Base-by-base conservation (phyloP, 2,888 invertebrate genomes). In the Plagiodera versicolora region DNA sequence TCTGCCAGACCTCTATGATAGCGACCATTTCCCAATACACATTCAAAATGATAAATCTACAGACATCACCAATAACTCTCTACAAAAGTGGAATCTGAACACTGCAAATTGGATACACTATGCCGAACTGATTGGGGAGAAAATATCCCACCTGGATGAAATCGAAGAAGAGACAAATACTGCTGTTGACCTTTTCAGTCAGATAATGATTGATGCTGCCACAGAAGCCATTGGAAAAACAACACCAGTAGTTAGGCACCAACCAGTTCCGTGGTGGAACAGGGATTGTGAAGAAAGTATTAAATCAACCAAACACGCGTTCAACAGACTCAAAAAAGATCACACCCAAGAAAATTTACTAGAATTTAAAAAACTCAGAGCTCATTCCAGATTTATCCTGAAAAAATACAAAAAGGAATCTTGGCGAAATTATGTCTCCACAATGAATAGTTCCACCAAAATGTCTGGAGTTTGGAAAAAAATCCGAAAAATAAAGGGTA, bases 191-290 rank as follows among this genome's bases (percentile, higher is more conserved):
- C n/a, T n/a, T n/a, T n/a, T n/a, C n/a, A n/a, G n/a, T n/a, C n/a
- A n/a, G n/a, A n/a, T n/a, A n/a, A n/a, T n/a, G n/a, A n/a, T n/a
- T n/a, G n/a, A n/a, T n/a, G n/a, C n/a, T n/a, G n/a, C n/a, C n/a
- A n/a, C n/a, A n/a, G n/a, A n/a, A 46, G 47, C 49, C 11, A 49
- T 49, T 9, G 24, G 49, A 9, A 20, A 49, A 19, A 49, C 49
- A 3, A 18, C 1, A 2, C 1, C 24, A 5, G 11, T 19, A 19
- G 14, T 11, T 5, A 49, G 20, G 3, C 32, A 10, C 3, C n/a
- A 44, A 4, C 30, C 52, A 9, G 52, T 52, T 2, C 52, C 52
- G 1, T 52, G 52, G 52, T 52, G 52, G 52, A 52, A 16, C 18
- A 52, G 14, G 10, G 30, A 52, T 2, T 24, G 20, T 8, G 8